Conservation (phyloP, 2,797 vertebrate genomes). For the Pangasius larnaudii region DNA sequence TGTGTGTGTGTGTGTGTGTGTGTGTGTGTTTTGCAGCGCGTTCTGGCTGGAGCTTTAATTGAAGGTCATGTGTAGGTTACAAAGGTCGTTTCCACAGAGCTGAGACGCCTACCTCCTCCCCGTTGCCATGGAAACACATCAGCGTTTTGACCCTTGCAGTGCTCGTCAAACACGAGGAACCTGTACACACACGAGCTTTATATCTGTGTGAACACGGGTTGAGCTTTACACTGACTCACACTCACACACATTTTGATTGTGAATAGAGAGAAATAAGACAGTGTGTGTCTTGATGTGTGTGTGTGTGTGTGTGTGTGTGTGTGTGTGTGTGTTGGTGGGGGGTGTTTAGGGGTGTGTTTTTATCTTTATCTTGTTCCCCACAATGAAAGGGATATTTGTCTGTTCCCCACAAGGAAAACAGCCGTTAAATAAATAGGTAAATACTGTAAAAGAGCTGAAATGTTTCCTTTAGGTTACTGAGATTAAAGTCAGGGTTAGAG, state of each 20-base stretch:
- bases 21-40: background rate
- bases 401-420: too few relatives aligned
- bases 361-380: background rate
- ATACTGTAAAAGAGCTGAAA: background rate
- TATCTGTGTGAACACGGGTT: background rate
- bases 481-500: background rate
- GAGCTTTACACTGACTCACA: background rate
- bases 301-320: background rate
- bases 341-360: background rate
- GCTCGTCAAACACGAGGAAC: background rate
- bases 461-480: background rate
- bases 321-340: background rate
- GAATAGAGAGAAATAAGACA: background rate
- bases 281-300: background rate
- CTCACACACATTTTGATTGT: background rate
- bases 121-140: slow-evolving; percentile 64
- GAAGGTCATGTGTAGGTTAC: slow-evolving; percentile 41
- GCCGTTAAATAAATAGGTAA: background rate
- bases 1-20: background rate
- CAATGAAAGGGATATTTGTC: background rate
- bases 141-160: slow-evolving; percentile 10
- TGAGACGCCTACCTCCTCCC: slow-evolving; percentile 33
- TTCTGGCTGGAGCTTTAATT: slow-evolving; percentile 23
- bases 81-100: slow-evolving; percentile 48
- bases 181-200: background rate